phyloP scores from a whole-genome alignment of 2,888 invertebrate species.

The Drosophila colorata region DNA sequence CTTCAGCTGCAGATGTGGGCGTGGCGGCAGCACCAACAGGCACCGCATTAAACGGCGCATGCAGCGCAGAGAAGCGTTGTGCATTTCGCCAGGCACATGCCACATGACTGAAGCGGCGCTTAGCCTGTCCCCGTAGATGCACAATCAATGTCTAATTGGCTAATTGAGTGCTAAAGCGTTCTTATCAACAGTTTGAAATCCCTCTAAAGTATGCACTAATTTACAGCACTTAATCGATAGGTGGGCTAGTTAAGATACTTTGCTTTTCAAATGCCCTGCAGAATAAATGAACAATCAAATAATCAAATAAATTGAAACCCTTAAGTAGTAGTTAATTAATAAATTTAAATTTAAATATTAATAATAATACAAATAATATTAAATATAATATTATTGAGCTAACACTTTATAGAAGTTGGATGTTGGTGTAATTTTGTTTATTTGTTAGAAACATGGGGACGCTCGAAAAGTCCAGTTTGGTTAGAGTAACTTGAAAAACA shows the following conservation, averaged over 20 bases:
- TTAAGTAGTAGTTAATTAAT: too few relatives aligned
- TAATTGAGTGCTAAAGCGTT: constrained; percentile 19
- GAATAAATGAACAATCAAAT: neutral
- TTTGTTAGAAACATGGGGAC: too few relatives aligned
- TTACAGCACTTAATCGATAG: neutral
- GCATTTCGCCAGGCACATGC: constrained; percentile 44
- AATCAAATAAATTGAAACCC: too few relatives aligned
- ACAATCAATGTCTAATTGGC: constrained; percentile 26
- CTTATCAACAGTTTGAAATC: neutral
- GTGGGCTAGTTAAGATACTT: neutral
- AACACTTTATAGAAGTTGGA: too few relatives aligned
- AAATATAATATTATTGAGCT: too few relatives aligned
- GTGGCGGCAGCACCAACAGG: constrained; percentile 53
- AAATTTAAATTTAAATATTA: too few relatives aligned
- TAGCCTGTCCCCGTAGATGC: neutral
- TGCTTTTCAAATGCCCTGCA: too few relatives aligned
- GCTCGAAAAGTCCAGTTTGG: too few relatives aligned
- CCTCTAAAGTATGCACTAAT: neutral
- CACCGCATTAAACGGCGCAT: constrained; percentile 60
- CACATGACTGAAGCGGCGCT: constrained; percentile 63
- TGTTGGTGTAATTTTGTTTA: too few relatives aligned
- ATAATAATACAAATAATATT: too few relatives aligned
- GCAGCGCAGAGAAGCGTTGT: constrained; percentile 52
- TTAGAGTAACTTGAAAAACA: too few relatives aligned
- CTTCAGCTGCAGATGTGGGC: constrained; percentile 20